phyloP scores from a whole-genome alignment of 2,797 vertebrate species.

The Ptychadena robeensis region DNA sequence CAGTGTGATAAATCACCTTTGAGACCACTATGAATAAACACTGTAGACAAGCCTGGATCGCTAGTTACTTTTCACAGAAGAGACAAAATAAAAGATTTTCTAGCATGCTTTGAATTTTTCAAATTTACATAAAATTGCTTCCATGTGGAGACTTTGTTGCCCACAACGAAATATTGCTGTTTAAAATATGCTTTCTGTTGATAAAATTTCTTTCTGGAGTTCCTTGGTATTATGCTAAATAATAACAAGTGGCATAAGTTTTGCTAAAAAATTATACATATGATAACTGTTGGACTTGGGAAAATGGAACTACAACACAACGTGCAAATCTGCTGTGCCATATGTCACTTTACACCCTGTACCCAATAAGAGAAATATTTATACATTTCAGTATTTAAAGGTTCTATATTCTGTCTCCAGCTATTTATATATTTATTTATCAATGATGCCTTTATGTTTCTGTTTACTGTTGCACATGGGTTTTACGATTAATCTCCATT shows the following conservation, averaged over 20 bases:
- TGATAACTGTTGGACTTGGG: slow-evolving; percentile 1
- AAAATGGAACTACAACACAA: slow-evolving; percentile 3
- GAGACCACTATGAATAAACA: slow-evolving; percentile 61
- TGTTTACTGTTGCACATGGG: no score
- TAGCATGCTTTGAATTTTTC: slow-evolving; percentile 1
- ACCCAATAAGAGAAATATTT: neutral
- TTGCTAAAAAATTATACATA: slow-evolving; percentile 9
- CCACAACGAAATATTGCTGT: slow-evolving; percentile 30
- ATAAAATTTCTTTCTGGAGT: slow-evolving; percentile 32
- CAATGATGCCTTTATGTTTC: no score
- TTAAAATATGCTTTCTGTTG: slow-evolving; percentile 27
- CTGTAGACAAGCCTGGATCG: slow-evolving; percentile 50
- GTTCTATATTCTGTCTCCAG: neutral
- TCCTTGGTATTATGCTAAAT: slow-evolving; percentile 22
- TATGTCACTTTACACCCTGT: neutral
- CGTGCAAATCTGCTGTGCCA: neutral
- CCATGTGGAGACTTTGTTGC: slow-evolving; percentile 24
- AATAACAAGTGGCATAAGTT: slow-evolving; percentile 28
- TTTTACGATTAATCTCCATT: no score
- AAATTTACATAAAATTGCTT: slow-evolving; percentile 36
- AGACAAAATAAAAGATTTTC: slow-evolving; percentile 32
- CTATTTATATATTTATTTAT: neutral
- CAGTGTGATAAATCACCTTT: slow-evolving; percentile 60
- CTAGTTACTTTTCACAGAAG: slow-evolving; percentile 25
- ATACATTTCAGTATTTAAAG: neutral